A percentile compares a stretch with the other conserved stretches of the same genome.
Conservation (phyloP, 2,888 invertebrate species). For the Leucoma salicis region DNA sequence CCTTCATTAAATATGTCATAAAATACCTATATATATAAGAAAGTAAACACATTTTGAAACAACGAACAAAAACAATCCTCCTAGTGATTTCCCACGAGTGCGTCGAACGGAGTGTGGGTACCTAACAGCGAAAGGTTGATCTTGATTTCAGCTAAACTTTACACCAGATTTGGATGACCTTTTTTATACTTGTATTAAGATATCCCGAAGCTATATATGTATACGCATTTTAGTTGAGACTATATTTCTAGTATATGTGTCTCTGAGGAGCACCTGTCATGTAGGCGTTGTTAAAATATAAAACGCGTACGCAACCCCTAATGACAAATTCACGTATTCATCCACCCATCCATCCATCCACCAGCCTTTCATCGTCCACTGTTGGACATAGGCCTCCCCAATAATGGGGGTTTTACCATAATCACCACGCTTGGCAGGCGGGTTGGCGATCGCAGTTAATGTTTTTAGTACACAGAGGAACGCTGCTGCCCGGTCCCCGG, state of each 20-base stretch:
- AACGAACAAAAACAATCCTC: slow-evolving; percentile 41
- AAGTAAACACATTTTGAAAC: slow-evolving; percentile 8
- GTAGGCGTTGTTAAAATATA: too few relatives aligned
- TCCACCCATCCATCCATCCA: too few relatives aligned
- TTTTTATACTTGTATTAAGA: slow-evolving; percentile 2
- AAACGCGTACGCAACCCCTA: too few relatives aligned
- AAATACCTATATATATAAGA: slow-evolving; percentile 10
- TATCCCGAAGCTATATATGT: slow-evolving; percentile 1
- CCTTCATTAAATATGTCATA: slow-evolving; percentile 7
- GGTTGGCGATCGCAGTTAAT: too few relatives aligned
- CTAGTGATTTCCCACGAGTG: slow-evolving; percentile 48
- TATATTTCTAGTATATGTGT: not conserved
- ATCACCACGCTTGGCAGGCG: too few relatives aligned
- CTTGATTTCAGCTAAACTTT: slow-evolving; percentile 35
- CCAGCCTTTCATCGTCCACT: too few relatives aligned
- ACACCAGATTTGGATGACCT: slow-evolving; percentile 9
- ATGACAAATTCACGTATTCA: too few relatives aligned
- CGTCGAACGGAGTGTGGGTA: slow-evolving; percentile 13
- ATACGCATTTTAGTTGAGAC: not conserved
- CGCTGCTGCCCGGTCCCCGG: too few relatives aligned
- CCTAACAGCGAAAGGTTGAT: slow-evolving; percentile 26
- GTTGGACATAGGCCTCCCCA: too few relatives aligned
- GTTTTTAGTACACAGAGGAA: too few relatives aligned
- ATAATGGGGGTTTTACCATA: too few relatives aligned
- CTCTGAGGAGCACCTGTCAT: too few relatives aligned